phyloP scores from a whole-genome alignment of 92 coral and sea anemone species.

The Palythoa heliodiscus region DNA sequence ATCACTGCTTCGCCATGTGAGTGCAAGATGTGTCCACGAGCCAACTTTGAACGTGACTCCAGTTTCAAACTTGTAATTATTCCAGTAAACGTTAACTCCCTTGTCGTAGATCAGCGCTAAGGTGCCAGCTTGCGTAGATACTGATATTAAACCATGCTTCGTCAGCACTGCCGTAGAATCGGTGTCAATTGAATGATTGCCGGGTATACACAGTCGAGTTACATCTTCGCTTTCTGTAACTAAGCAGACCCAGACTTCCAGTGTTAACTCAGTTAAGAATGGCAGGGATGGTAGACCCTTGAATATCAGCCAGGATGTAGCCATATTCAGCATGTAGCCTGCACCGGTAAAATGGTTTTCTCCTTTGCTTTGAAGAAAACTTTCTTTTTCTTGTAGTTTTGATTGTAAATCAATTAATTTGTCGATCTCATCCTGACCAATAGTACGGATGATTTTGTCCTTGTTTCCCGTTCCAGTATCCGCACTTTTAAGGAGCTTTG shows the following conservation, averaged over 20 bases:
- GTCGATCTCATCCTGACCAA: constrained; percentile 47
- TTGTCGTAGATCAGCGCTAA: constrained; percentile 46
- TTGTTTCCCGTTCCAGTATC: constrained; percentile 5
- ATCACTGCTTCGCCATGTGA: constrained; percentile 71
- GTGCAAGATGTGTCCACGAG: constrained; percentile 57
- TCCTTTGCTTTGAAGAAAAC: constrained; percentile 21
- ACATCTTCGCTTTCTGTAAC: constrained; percentile 33
- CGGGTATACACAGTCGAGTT: constrained; percentile 33
- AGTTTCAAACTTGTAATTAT: constrained; percentile 33
- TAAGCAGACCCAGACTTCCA: constrained; percentile 65
- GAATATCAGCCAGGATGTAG: constrained; percentile 31
- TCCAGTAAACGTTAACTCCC: constrained; percentile 49
- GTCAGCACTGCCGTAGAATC: not conserved
- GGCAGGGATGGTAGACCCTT: constrained; percentile 44
- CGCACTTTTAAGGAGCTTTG: constrained; percentile 33
- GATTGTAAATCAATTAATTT: constrained; percentile 14
- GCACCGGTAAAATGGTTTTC: constrained; percentile 59
- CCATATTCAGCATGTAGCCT: constrained; percentile 61
- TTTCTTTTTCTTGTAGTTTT: constrained; percentile 37
- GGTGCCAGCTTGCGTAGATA: constrained; percentile 17
- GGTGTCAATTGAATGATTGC: not conserved
- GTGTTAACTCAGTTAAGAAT: constrained; percentile 55
- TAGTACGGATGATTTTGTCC: not conserved
- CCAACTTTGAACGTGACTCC: constrained; percentile 46
- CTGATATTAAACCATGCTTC: constrained; percentile 39